Conservation (phyloP, 2,113 vertebrate species). For the Noctilio leporinus region DNA sequence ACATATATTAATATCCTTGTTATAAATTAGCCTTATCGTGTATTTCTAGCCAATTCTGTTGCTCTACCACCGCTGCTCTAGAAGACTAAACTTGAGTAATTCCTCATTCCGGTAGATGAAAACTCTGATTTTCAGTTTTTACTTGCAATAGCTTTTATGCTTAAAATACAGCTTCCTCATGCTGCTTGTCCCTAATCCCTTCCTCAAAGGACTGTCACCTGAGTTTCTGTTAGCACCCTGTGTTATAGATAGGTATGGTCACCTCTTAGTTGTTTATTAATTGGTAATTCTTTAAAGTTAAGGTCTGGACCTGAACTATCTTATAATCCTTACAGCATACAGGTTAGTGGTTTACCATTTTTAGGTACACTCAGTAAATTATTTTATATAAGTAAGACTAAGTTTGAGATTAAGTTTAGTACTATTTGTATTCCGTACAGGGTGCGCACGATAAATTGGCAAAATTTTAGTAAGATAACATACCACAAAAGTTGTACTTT, state of each 20-base stretch:
- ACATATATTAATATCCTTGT: not conserved
- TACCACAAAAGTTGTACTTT: no score
- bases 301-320: not conserved
- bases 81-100: not conserved
- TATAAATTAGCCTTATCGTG: not conserved
- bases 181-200: not conserved
- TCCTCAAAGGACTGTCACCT: not conserved
- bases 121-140: not conserved
- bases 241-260: not conserved
- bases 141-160: not conserved
- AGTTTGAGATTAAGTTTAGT: not conserved
- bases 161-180: not conserved
- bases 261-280: not conserved
- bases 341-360: not conserved
- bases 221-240: not conserved
- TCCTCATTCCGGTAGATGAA: not conserved
- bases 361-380: not conserved
- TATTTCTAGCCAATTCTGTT: not conserved
- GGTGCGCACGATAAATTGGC: no score
- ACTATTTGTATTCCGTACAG: no score
- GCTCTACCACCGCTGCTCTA: not conserved
- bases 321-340: not conserved
- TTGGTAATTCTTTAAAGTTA: constrained; percentile 13
- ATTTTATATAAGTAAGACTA: not conserved
- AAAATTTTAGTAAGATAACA: no score